Evolutionary conservation across 2,113 vertebrate species (phyloP).

Genomic region (Redunca redunca): DNA sequence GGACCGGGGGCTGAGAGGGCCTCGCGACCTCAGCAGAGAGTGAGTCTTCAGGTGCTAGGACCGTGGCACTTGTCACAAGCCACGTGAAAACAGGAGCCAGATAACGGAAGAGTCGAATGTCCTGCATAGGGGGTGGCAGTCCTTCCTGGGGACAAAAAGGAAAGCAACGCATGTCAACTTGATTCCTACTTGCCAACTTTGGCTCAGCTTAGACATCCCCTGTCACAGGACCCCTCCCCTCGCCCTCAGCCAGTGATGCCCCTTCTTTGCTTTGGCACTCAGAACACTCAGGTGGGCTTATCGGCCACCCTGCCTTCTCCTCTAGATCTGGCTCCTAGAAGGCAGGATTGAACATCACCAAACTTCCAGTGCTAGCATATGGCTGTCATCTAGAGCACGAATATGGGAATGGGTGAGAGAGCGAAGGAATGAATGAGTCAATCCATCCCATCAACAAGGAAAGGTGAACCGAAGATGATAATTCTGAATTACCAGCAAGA

Average conservation of each 20-base stretch:
- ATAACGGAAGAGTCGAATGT: background rate
- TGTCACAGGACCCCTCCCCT: background rate
- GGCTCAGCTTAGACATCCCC: background rate
- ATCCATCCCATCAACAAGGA: background rate
- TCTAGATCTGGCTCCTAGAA: background rate
- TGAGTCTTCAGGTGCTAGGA: background rate
- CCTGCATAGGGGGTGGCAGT: background rate
- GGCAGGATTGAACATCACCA: background rate
- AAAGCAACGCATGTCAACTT: background rate
- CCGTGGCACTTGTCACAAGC: background rate
- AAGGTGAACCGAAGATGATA: background rate
- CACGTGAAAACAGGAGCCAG: background rate
- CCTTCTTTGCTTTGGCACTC: background rate
- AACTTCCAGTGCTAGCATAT: accelerated
- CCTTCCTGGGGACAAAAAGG: background rate
- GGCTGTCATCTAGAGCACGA: background rate
- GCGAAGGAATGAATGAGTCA: background rate
- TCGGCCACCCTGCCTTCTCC: background rate
- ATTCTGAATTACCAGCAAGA: background rate
- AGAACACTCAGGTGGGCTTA: background rate
- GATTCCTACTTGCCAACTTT: background rate
- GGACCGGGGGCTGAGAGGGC: background rate
- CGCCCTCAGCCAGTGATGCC: accelerated
- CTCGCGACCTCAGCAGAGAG: background rate
- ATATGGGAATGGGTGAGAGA: background rate